Base-by-base conservation (phyloP, 1,140 invertebrate genomes). In the Cydia amplana region DNA sequence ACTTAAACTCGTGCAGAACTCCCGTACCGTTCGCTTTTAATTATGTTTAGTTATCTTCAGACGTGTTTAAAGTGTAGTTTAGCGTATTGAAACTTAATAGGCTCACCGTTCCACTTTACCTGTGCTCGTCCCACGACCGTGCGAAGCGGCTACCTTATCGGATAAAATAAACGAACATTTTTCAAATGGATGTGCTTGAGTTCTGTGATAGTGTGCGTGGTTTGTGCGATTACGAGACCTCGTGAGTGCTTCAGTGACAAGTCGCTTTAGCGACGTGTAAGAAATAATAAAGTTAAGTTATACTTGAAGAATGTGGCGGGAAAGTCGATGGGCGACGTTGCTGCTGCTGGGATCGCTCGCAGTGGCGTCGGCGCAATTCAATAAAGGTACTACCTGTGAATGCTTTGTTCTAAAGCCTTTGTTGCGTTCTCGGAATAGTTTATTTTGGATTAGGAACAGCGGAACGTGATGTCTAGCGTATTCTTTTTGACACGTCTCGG, bases 161-260 rank as follows among this genome's bases (percentile, higher is more conserved):
- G 88, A 92, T 88, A 91, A 91, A 92, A 92, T 88, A 91, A 92
- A 92, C 91, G 91, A 87, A 93, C 86, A 90, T 90, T 91, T 92
- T 93, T 91, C 87, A 91, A 91, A 93, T 93, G 90, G 90, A 91
- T 91, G 90, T 91, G 90, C 84, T 91, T 85, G 83, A 85, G 84
- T 87, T 86, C 75, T 88, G 91, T 91, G 91, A 90, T 90, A 91
- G 89, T 92, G 91, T 89, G 84, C 86, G 88, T 91, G 87, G 82
- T 90, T 84, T 86, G 86, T 91, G 90, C 85, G 79, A 83, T 86
- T 85, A 84, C 82, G 81, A 87, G 82, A 91, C 89, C 81, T 77
- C 78, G 84, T 90, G 87, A 87, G 85, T 90, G 87, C 84, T 78
- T 85, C 81, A 83, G 87, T 91, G 87, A 90, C 90, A 87, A 90